Base-by-base conservation (phyloP, 2,113 vertebrate genomes). In the Thalassarche chlororhynchos region DNA sequence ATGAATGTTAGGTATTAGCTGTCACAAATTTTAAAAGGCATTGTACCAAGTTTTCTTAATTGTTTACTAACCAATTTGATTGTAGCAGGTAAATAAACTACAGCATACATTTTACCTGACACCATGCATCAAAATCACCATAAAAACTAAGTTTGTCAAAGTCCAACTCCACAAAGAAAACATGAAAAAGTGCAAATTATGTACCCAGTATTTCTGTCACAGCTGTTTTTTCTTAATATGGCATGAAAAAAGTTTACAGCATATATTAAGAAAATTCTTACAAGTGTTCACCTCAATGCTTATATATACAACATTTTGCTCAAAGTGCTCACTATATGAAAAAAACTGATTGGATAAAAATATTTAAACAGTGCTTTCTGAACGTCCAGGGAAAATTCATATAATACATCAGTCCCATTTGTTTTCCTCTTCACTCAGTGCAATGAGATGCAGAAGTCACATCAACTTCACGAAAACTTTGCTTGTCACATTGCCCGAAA, bases 141-240 rank as follows among this genome's bases (percentile, higher is more conserved):
- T 98, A 98, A 97, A 98, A 98, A 97, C 86, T 96, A 94, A 84
- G 95, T 98, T 98, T 98, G 98, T 98, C 98, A 98, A 98, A 98
- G 97, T 98, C 97, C 97, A 96, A 91, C 96, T 98, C 97, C 93
- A 96, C 93, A 93, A 98, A 81, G 71, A 98, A 97, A 98, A 97
- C 95, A 97, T 96, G 93, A 98, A 98, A 98, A 98, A 98, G 97
- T 98, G 98, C 98, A 98, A 98, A 98, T 97, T 97, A 98, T 97
- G 92, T 98, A 98, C 96, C 97, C 97, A 97, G 97, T 94, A 98
- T 96, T 96, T 96, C 93, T 95, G 92, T 97, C 93, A 98, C 88
- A 95, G 60, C 91, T 97, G 92, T 72, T 91, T 97, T 93, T 98
- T 94, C 97, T 97, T 93, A 98, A 96, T 90, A 97, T 55, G 92